phyloP scores from a whole-genome alignment of 2,797 vertebrate genomes.

The Cetoscarus ocellatus region DNA sequence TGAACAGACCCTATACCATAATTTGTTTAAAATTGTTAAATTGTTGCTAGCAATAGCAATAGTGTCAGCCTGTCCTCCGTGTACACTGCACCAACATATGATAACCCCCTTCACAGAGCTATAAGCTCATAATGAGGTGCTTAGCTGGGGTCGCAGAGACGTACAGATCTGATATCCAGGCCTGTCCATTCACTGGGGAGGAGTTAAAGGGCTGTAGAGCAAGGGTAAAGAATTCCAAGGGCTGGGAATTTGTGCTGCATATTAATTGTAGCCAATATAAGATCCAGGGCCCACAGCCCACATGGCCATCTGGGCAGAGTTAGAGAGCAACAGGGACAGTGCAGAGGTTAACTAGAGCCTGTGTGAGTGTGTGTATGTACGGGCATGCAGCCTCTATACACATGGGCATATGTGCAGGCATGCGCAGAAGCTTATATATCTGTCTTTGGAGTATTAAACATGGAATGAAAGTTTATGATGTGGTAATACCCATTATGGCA shows the following conservation, averaged over 20 bases:
- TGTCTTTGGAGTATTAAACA: conserved; percentile 55
- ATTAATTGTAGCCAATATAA: conserved; percentile 51
- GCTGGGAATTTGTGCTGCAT: conserved; percentile 54
- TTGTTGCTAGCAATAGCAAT: too few species aligned
- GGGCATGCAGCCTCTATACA: not conserved
- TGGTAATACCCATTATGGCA: conserved; percentile 67
- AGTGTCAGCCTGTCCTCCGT: conserved; percentile 34
- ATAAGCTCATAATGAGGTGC: conserved; percentile 64
- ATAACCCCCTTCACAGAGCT: conserved; percentile 49
- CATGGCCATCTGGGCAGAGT: conserved; percentile 56
- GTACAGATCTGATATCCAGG: conserved; percentile 46
- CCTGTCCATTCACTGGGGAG: conserved; percentile 45
- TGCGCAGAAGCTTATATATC: conserved; percentile 36
- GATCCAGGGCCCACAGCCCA: conserved; percentile 36
- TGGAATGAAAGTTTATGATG: conserved; percentile 67
- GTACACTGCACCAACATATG: not conserved
- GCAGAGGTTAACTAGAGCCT: conserved; percentile 56
- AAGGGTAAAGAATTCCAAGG: conserved; percentile 55
- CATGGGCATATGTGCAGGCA: conserved; percentile 15
- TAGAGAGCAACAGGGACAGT: conserved; percentile 43
- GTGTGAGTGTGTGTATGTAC: conserved; percentile 4
- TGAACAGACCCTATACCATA: too few species aligned
- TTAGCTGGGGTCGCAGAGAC: conserved; percentile 41
- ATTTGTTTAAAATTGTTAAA: too few species aligned
- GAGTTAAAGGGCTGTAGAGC: conserved; percentile 48